Evolutionary conservation across 2,888 invertebrate genomes (phyloP), one percentile per base, ranked within the genome.

Genomic region (Papilio protenor): DNA sequence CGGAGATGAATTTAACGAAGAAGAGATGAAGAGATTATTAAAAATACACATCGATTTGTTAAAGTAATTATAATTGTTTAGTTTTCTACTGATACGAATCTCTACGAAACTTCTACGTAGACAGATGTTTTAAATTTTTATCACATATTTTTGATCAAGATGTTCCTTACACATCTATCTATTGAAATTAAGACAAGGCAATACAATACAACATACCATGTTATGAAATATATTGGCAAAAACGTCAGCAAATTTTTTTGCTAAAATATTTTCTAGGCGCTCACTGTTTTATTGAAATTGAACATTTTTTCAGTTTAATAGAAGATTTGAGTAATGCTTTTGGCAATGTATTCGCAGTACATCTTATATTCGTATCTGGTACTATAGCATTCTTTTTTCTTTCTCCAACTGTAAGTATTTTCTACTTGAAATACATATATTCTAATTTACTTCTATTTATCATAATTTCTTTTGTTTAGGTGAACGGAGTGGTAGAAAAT

Each of bases 361-460:
- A 77, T 59, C 70, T 77, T 11, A n/a, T 70, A 33, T 77, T 77
- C 59, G 57, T 77, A 27, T 77, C 77, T 49, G 59, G 69, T 4
- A 74, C 66, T n/a, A 70, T 77, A 49, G n/a, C 69, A 16, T 77
- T 73, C 45, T 74, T 73, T 57, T 27, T 69, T n/a, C 18, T 74
- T 21, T 77, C 77, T 47, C 59, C 73, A 27, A 57, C 59, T 21
- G 77, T 77, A 33, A n/a, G 77, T 77, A 66, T 73, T 57, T 57
- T 52, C n/a, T 64, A 16, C 8, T 27, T 27, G 40, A 2, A 52
- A 52, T 16, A 12, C 14, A 10, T 61, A 23, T 21, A 47, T 40
- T 27, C 5, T 49, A 49, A 6, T 18, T 45, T 47, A 45, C 16
- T 27, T 27, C 6, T 16, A 21, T 27, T 23, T 27, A 1, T 61